These are phyloP conservation scores for Cartodere bifasciata DNA, from an alignment of 2,888 invertebrate species.

Conservation along the genomic window DNA sequence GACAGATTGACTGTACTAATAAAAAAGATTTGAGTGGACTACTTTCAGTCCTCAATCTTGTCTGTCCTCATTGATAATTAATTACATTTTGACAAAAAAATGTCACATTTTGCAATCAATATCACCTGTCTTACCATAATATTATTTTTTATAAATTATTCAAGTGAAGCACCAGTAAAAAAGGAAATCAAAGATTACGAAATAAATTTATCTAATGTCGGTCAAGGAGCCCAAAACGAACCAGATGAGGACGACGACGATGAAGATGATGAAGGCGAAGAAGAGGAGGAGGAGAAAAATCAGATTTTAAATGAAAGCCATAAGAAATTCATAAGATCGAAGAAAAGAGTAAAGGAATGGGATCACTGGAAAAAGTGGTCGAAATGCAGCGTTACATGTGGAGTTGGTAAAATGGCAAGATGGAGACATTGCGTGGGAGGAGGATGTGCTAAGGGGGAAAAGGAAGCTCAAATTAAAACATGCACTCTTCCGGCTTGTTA, in stretches of 20 bases:
- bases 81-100: too few relatives aligned
- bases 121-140: too few relatives aligned
- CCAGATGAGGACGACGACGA: background rate
- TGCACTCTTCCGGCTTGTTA: slow-evolving; percentile 34
- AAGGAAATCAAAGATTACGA: too few relatives aligned
- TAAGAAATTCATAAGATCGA: background rate
- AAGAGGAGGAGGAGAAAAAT: background rate
- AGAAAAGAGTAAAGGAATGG: slow-evolving; percentile 6
- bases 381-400: slow-evolving; percentile 36
- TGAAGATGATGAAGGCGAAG: slow-evolving; percentile 1
- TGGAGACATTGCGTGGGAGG: slow-evolving; percentile 38
- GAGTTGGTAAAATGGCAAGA: slow-evolving; percentile 34
- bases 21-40: too few relatives aligned
- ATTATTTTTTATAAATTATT: too few relatives aligned
- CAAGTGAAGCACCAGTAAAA: too few relatives aligned
- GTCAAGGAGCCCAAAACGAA: too few relatives aligned
- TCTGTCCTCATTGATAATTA: too few relatives aligned
- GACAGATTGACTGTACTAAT: too few relatives aligned
- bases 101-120: too few relatives aligned
- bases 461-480: slow-evolving; percentile 39
- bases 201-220: too few relatives aligned
- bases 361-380: slow-evolving; percentile 32
- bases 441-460: slow-evolving; percentile 36
- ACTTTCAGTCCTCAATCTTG: too few relatives aligned
- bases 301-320: background rate